Percentiles rank a stretch among this genome's conserved stretches.
These are phyloP conservation scores for Tenodera sinensis DNA, from an alignment of 2,888 invertebrate genomes.

Conservation along the genomic window DNA sequence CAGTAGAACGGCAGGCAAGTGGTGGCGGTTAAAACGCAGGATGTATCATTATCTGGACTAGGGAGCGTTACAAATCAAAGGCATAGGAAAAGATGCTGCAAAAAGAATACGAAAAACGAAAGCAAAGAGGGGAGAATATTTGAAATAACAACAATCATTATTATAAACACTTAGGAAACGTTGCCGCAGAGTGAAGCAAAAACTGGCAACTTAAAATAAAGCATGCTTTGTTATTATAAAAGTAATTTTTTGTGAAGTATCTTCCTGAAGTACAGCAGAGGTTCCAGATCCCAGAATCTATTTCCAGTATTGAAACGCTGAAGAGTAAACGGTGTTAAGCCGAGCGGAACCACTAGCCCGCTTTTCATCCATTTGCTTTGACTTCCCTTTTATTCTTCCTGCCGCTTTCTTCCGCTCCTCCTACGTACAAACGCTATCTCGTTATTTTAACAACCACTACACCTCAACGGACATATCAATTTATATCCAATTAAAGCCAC, in stretches of 20 bases:
- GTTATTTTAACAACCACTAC: not conserved
- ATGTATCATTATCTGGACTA: constrained; percentile 11
- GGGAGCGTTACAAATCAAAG: constrained; percentile 14
- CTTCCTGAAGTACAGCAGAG: not conserved
- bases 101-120: not conserved
- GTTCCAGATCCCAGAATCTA: not conserved
- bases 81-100: constrained; percentile 1
- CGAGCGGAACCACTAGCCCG: not conserved
- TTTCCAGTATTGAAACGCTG: not conserved
- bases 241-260: not conserved
- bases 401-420: not conserved
- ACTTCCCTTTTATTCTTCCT: not conserved
- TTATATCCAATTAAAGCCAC: not conserved
- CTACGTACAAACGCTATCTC: not conserved
- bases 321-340: not conserved
- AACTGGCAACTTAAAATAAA: not conserved
- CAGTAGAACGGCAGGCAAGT: not conserved
- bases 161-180: not conserved
- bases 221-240: not conserved
- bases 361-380: not conserved
- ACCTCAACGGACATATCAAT: not conserved
- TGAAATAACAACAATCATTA: not conserved
- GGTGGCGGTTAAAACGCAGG: not conserved
- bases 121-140: not conserved
- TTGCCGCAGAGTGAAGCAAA: not conserved